Base-by-base conservation (phyloP, 2,888 invertebrate genomes). In the Urechis unicinctus region DNA sequence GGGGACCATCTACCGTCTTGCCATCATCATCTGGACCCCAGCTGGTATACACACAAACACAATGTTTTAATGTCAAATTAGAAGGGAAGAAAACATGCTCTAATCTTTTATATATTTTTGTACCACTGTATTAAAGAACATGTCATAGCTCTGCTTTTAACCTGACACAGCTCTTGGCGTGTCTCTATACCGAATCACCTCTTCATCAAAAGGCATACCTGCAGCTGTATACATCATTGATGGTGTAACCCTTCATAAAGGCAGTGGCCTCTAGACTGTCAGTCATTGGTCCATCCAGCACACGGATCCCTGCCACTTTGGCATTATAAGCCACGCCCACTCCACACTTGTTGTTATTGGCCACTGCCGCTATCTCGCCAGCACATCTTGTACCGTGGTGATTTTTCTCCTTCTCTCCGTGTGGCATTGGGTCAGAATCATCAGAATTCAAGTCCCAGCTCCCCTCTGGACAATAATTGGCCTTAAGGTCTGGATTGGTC, bases 11-110 rank as follows among this genome's bases (percentile, higher is more conserved):
- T 17, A 79, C 72, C 4, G 77, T 78, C 53, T 67, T 72, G 0
- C 79, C 79, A 64, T 79, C 77, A 66, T 79, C 79, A 57, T 76
- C 76, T 9, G 79, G 79, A 4, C 79, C 79, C 79, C 79, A 79
- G 62, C 78, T 78, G 62, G 68, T 36, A 17, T 36, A 13, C 36
- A 36, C 36, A 36, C 9, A 36, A 36, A 36, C 36, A 36, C 36
- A 17, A 36, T 36, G 17, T 36, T 13, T 36, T 13, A 36, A 36
- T 13, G 9, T 13, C 9, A 36, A 36, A 36, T 13, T 13, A 17
- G 9, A 17, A 17, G 9, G 17, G 36, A 36, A 17, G 36, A 36
- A 36, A 13, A 36, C 36, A 17, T 36, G 36, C n/a, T n/a, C n/a
- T n/a, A n/a, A n/a, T n/a, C n/a, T n/a, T n/a, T n/a, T n/a, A n/a